Percentiles rank a stretch among this genome's conserved stretches.
phyloP scores from a whole-genome alignment of 92 coral and sea anemone genomes.

The Siderastrea radians region DNA sequence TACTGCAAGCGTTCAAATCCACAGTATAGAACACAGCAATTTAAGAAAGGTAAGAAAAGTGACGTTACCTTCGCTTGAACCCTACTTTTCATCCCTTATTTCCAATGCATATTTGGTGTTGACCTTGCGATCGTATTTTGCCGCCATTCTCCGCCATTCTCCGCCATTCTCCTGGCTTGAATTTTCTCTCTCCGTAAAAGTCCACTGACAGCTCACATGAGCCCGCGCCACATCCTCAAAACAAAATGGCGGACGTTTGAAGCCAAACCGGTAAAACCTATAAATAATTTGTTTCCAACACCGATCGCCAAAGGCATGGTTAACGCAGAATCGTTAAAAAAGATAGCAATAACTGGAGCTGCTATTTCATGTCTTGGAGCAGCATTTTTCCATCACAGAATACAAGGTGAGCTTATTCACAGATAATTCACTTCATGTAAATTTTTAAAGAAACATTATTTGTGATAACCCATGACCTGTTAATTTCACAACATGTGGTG shows the following conservation, averaged over 20 bases:
- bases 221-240: constrained; percentile 15
- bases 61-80: constrained; percentile 35
- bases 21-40: neutral
- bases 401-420: constrained; percentile 75
- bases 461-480: too few species aligned
- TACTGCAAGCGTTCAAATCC: neutral
- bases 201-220: constrained; percentile 35
- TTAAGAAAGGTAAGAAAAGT: neutral
- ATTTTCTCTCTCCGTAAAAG: neutral
- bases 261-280: neutral
- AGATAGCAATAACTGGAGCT: constrained; percentile 91
- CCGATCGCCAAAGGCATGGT: constrained; percentile 34
- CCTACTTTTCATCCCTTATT: constrained; percentile 44
- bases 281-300: neutral
- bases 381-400: constrained; percentile 88
- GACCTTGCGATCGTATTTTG: neutral
- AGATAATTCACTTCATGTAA: too few species aligned
- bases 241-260: constrained; percentile 36
- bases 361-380: constrained; percentile 90
- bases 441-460: neutral
- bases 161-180: constrained; percentile 11
- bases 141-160: constrained; percentile 19
- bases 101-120: neutral
- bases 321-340: constrained; percentile 71
- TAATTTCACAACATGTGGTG: too few species aligned